A percentile compares a stretch with the other conserved stretches of the same genome.
Evolutionary conservation across 2,888 invertebrate genomes (phyloP).

Genomic region (Drosophila incognita): DNA sequence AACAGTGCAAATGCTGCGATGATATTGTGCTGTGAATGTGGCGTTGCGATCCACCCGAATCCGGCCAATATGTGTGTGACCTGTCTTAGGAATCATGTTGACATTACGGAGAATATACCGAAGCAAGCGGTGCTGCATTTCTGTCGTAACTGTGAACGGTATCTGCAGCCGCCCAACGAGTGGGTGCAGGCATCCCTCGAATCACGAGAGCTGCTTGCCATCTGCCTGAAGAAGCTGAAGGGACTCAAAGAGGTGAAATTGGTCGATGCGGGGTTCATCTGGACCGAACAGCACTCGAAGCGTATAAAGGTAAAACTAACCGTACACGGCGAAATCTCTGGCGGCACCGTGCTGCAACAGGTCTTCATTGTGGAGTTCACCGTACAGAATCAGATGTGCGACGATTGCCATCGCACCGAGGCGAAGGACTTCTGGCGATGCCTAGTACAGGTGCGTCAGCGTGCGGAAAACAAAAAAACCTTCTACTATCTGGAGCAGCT

Average conservation of each 20-base stretch:
- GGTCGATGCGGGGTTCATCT: slow-evolving; percentile 97
- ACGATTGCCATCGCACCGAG: slow-evolving; percentile 97
- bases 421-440: slow-evolving; percentile 99
- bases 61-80: slow-evolving; percentile 98
- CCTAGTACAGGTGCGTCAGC: slow-evolving; percentile 94
- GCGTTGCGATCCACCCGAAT: slow-evolving; percentile 95
- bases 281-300: slow-evolving; percentile 99
- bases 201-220: slow-evolving; percentile 93
- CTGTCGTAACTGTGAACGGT: slow-evolving; percentile 97
- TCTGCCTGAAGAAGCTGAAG: slow-evolving; percentile 97
- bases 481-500: slow-evolving; percentile 98
- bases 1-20: slow-evolving; percentile 36
- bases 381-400: slow-evolving; percentile 97
- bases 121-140: slow-evolving; percentile 96
- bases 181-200: slow-evolving; percentile 95
- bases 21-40: slow-evolving; percentile 96
- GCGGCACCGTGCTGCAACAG: slow-evolving; percentile 96
- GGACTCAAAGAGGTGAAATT: slow-evolving; percentile 95
- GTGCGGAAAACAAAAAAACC: slow-evolving; percentile 97
- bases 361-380: slow-evolving; percentile 97
- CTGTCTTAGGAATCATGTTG: slow-evolving; percentile 95
- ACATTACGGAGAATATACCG: slow-evolving; percentile 98
- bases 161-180: slow-evolving; percentile 95
- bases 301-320: slow-evolving; percentile 97
- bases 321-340: slow-evolving; percentile 97